Conservation (phyloP, 2,888 invertebrate genomes). For the Adelphocoris suturalis region DNA sequence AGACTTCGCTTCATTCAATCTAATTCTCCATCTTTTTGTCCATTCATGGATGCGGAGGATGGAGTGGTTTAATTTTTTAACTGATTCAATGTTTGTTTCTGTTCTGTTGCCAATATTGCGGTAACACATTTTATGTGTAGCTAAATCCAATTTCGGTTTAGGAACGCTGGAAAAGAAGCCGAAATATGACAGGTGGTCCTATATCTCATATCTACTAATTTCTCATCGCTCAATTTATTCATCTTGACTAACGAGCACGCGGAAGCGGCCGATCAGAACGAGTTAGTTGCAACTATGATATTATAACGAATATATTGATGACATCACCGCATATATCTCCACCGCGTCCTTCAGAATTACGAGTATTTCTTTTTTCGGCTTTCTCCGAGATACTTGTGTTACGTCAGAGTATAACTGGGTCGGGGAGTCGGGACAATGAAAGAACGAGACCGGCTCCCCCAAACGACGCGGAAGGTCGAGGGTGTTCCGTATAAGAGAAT, state of each 20-base stretch:
- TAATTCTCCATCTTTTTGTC: too few species aligned
- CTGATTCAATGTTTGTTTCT: too few species aligned
- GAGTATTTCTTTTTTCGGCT: neutral
- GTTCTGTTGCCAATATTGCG: too few species aligned
- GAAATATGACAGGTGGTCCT: neutral
- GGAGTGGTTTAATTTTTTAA: too few species aligned
- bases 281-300: neutral
- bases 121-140: too few species aligned
- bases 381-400: conserved; percentile 26
- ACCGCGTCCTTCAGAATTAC: neutral
- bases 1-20: too few species aligned
- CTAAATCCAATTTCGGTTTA: too few species aligned
- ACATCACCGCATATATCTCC: neutral
- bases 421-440: neutral
- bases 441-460: neutral
- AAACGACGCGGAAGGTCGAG: conserved; percentile 42
- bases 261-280: neutral
- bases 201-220: neutral
- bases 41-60: too few species aligned
- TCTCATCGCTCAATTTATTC: neutral
- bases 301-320: neutral
- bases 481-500: conserved; percentile 9
- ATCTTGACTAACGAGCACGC: neutral
- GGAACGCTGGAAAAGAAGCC: too few species aligned
- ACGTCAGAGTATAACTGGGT: conserved; percentile 23